These are phyloP conservation scores for Papilio machaon DNA, from an alignment of 1,140 invertebrate species.

Conservation along the genomic window DNA sequence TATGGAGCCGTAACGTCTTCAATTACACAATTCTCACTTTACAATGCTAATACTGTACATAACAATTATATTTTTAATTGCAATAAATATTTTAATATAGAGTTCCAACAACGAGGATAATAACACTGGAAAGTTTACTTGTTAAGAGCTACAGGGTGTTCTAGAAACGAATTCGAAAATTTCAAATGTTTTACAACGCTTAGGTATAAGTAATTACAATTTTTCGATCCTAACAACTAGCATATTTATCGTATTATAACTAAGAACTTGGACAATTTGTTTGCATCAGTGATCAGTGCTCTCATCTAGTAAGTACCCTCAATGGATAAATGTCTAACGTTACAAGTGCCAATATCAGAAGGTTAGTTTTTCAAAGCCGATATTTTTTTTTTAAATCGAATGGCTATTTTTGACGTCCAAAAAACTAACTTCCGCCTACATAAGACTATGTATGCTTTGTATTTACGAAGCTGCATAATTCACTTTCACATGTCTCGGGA, in stretches of 20 bases:
- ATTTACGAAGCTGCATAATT: slow-evolving; percentile 43
- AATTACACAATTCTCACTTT: slow-evolving; percentile 17
- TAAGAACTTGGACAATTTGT: not conserved
- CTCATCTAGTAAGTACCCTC: too few species aligned
- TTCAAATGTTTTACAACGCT: not conserved
- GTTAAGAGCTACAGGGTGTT: not conserved
- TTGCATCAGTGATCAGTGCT: too few species aligned
- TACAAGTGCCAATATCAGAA: not conserved
- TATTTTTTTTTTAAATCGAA: not conserved
- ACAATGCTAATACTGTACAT: slow-evolving; percentile 21
- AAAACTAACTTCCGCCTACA: slow-evolving; percentile 17
- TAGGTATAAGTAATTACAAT: not conserved
- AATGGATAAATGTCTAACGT: too few species aligned
- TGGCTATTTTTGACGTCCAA: not conserved
- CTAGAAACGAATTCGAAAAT: not conserved
- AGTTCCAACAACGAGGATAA: not conserved
- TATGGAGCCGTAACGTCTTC: slow-evolving; percentile 19
- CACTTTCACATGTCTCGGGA: slow-evolving; percentile 51
- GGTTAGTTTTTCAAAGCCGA: not conserved
- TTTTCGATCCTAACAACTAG: not conserved
- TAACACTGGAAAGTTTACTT: not conserved
- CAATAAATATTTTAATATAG: not conserved
- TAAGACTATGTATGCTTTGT: slow-evolving; percentile 26
- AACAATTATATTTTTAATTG: not conserved
- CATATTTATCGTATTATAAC: not conserved